Base-by-base conservation (phyloP, 2,797 vertebrate species). In the Meda fulgida region DNA sequence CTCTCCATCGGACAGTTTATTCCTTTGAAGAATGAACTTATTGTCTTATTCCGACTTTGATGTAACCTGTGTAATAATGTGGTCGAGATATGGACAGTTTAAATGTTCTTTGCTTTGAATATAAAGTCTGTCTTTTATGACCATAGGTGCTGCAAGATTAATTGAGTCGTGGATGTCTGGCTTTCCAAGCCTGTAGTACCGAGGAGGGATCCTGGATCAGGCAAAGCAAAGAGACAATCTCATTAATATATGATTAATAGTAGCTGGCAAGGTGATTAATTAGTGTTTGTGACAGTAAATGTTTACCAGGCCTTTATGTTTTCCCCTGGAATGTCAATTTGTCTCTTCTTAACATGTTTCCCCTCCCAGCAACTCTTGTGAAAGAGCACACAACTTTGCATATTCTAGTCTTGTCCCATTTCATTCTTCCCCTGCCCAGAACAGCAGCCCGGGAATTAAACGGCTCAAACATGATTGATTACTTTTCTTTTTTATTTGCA, bases 161-260 rank as follows among this genome's bases (percentile, higher is more conserved):
- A 97, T 96, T 92, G 95, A 95, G 94, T 91, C 86, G 86, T 89
- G 92, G 89, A 89, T 95, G 91, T 87, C 85, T 5, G 85, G 92
- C 90, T 91, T 93, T 92, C 91, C 93, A 91, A 93, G 96, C 91
- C 90, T 91, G 90, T 86, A 80, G 88, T 91, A 84, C 89, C 81
- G 86, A 85, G 91, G 72, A 89, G 70, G 63, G 76, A 92, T 93
- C 84, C 89, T 86, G 88, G 89, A 87, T 92, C 92, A 92, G 87
- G 94, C 93, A 95, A 93, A 95, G 94, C 90, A 95, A 95, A 96
- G 93, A 94, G 93, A 94, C 79, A 89, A 92, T 96, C 96, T 96
- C 95, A 96, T 97, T 96, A 97, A 95, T 94, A 90, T 93, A 95
- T 96, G 95, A 96, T 97, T 96, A 97, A 97, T 95, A 91, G 94